Percentiles rank a stretch among this genome's conserved stretches.
Evolutionary conservation across 2,113 vertebrate species (phyloP).

Genomic region (Thamnophis sirtalis): DNA sequence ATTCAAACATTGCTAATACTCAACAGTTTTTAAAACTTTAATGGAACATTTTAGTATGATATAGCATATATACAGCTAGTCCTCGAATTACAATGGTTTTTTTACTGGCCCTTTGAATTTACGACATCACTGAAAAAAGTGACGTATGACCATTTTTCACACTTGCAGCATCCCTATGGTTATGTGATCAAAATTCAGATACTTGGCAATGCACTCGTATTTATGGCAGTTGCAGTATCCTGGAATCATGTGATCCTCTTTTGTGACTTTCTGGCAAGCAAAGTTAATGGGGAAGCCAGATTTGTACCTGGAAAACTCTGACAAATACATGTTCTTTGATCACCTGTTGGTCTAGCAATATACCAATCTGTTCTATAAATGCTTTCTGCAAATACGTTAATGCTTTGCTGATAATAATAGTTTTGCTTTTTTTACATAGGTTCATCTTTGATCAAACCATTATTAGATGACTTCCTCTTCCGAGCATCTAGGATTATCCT

Average conservation of each 20-base stretch:
- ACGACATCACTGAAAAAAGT: too few relatives aligned
- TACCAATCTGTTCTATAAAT: neutral
- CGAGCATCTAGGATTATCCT: conserved; percentile 97
- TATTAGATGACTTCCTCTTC: conserved; percentile 97
- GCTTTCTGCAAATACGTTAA: conserved; percentile 9
- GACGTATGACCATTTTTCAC: too few relatives aligned
- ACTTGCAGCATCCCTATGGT: too few relatives aligned
- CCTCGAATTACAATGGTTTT: too few relatives aligned
- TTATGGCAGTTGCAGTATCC: too few relatives aligned
- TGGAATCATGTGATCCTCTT: too few relatives aligned
- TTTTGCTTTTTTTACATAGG: conserved; percentile 75
- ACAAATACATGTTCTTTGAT: neutral
- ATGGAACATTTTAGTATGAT: neutral
- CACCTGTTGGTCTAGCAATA: neutral
- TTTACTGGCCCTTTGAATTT: too few relatives aligned
- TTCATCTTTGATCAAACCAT: conserved; percentile 92
- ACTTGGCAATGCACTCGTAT: too few relatives aligned
- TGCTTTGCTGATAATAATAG: conserved; percentile 16
- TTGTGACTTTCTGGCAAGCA: too few relatives aligned
- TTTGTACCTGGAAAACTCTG: neutral
- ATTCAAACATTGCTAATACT: neutral
- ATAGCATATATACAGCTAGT: neutral
- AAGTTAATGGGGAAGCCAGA: too few relatives aligned
- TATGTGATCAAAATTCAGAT: too few relatives aligned
- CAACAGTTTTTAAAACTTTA: neutral